Percentiles rank a stretch among this genome's conserved stretches.
These are phyloP conservation scores for Tipula confusa DNA, from an alignment of 2,888 invertebrate genomes.

Conservation along the genomic window DNA sequence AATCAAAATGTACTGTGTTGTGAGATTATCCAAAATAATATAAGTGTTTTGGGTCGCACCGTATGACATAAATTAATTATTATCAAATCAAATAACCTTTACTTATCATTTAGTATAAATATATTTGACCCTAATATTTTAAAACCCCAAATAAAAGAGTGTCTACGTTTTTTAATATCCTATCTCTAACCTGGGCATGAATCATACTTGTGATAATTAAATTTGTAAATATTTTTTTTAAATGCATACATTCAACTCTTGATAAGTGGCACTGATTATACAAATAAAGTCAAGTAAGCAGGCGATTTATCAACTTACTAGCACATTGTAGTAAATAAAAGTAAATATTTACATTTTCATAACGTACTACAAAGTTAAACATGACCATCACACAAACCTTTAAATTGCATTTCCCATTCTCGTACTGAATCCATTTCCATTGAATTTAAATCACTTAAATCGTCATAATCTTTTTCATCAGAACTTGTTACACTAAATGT, in stretches of 20 bases:
- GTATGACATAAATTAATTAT: neutral
- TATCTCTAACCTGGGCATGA: neutral
- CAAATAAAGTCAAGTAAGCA: too few relatives aligned
- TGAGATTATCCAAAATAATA: neutral
- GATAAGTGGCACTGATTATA: too few relatives aligned
- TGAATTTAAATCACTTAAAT: conserved; percentile 86
- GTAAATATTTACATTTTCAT: neutral
- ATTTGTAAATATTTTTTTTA: neutral
- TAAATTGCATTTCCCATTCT: conserved; percentile 97
- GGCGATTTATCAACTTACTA: too few relatives aligned
- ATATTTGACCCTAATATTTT: neutral
- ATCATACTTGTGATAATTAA: neutral
- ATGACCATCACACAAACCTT: conserved; percentile 58
- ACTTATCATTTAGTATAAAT: neutral
- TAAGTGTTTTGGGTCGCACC: neutral
- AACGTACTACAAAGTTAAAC: conserved; percentile 30
- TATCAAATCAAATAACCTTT: neutral
- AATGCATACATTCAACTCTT: neutral
- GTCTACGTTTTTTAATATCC: too few relatives aligned
- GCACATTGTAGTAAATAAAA: too few relatives aligned
- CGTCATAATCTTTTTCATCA: conserved; percentile 85
- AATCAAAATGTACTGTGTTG: neutral
- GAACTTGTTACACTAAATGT: conserved; percentile 82
- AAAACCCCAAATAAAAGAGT: neutral
- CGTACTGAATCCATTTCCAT: conserved; percentile 92